Evolutionary conservation across 2,797 vertebrate genomes (phyloP), one percentile per base, ranked within the genome.

Genomic region (Pantherophis vulpinus): DNA sequence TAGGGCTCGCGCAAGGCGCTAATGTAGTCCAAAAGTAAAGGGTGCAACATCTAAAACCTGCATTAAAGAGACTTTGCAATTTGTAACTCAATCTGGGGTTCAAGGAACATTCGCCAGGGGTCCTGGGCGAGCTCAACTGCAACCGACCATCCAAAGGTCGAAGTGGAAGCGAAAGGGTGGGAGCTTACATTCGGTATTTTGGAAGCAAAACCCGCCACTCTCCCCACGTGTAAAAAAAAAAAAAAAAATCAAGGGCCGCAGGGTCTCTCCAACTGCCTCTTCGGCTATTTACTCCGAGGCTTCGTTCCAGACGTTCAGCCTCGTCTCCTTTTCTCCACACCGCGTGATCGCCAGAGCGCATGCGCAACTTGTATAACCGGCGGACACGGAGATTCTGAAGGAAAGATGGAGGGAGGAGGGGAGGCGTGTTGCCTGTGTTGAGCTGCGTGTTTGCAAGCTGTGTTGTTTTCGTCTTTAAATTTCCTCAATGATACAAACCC

Each of bases 321-420:
- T 12, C 42, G 0, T 32, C 55, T 10, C 87, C 29, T 83, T 25
- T 47, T 25, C 10, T 47, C 42, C 29, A 2, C 29, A 23, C 55
- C 54, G 18, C 51, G 87, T 58, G 55, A 37, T 20, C 29, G n/a
- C n/a, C 6, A 88, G 9, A 88, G n/a, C 87, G 87, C 87, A 32
- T 23, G 87, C 55, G 55, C 79, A 20, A 5, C 42, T 23, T 83
- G 10, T 25, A 12, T 5, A 83, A 47, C 10, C 9, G 20, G 2
- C 20, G 37, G 23, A 2, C 74, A 12, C 0, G 10, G 37, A 12
- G 20, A 37, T 1, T 37, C 0, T 27, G 86, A 55, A 87, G 27
- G 0, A 4, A 29, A 12, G 25, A 25, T 12, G 4, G 2, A 1
- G 20, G 12, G 4, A 1, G 47, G 10, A 4, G 1, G 16, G 1